Conservation (phyloP, 2,113 vertebrate genomes). For the Campylorhamphus procurvoides region DNA sequence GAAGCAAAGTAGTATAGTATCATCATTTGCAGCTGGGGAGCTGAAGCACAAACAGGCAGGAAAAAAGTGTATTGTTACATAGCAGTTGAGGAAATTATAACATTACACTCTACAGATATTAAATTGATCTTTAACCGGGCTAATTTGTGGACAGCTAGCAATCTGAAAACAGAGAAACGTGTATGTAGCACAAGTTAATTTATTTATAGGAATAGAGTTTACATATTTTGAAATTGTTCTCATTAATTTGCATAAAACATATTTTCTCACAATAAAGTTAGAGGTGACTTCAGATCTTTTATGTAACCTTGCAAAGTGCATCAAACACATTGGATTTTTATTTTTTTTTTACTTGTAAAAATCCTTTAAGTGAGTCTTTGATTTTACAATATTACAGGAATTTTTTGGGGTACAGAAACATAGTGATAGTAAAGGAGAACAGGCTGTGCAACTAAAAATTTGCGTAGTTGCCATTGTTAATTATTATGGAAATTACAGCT, state of each 20-base stretch:
- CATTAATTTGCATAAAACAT: background rate
- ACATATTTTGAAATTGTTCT: background rate
- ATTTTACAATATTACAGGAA: background rate
- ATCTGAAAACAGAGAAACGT: background rate
- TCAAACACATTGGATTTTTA: background rate
- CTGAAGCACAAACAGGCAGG: background rate
- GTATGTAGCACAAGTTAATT: background rate
- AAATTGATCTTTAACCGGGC: background rate
- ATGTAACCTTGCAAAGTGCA: background rate
- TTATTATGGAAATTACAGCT: background rate
- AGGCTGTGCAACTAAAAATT: background rate
- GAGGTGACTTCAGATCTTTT: background rate
- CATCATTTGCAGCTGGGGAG: background rate
- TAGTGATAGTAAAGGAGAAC: background rate
- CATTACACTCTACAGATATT: background rate
- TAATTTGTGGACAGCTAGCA: background rate
- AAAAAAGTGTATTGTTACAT: background rate
- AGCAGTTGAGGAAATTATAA: background rate
- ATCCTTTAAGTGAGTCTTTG: background rate
- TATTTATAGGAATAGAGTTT: background rate
- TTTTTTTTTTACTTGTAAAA: background rate
- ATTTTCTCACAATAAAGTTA: background rate
- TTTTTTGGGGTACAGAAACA: background rate
- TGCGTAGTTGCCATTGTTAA: background rate
- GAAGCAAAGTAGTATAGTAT: background rate